These are phyloP conservation scores for Rhimphoctona megacephalus DNA, from an alignment of 2,888 invertebrate species.

Conservation along the genomic window DNA sequence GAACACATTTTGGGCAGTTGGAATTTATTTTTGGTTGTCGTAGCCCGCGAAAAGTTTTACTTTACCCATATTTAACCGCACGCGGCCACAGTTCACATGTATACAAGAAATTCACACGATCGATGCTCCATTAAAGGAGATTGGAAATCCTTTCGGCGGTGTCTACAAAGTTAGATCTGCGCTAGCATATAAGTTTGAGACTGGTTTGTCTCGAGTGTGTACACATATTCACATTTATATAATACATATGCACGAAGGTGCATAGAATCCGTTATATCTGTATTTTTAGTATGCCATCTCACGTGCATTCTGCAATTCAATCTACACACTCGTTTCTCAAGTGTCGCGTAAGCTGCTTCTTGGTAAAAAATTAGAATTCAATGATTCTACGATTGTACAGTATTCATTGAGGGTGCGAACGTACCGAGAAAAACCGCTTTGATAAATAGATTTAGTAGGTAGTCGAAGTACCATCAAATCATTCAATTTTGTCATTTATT, in stretches of 20 bases:
- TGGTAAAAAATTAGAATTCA: constrained; percentile 53
- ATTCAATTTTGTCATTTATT: not conserved
- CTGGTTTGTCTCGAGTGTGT: constrained; percentile 57
- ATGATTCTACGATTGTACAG: constrained; percentile 40
- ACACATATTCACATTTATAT: constrained; percentile 38
- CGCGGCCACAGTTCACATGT: not conserved
- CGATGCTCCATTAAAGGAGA: constrained; percentile 77
- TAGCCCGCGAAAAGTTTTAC: constrained; percentile 34
- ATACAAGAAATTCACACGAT: constrained; percentile 58
- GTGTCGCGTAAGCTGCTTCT: constrained; percentile 51
- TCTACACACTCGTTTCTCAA: constrained; percentile 59
- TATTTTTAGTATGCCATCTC: constrained; percentile 56
- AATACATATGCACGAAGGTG: constrained; percentile 19
- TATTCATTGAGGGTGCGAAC: constrained; percentile 8
- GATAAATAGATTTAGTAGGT: not conserved
- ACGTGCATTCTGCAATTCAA: constrained; percentile 64
- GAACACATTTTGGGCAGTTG: not conserved
- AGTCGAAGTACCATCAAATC: not conserved
- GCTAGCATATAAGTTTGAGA: constrained; percentile 64
- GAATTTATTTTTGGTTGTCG: constrained; percentile 20
- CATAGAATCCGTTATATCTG: constrained; percentile 10
- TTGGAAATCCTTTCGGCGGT: constrained; percentile 76
- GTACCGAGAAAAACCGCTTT: too few relatives aligned
- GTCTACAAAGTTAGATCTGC: constrained; percentile 67
- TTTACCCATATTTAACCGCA: constrained; percentile 5